Percentiles rank a stretch among this genome's conserved stretches.
Evolutionary conservation across 2,797 vertebrate genomes (phyloP).

Genomic region (Rhyacichthys aspro): DNA sequence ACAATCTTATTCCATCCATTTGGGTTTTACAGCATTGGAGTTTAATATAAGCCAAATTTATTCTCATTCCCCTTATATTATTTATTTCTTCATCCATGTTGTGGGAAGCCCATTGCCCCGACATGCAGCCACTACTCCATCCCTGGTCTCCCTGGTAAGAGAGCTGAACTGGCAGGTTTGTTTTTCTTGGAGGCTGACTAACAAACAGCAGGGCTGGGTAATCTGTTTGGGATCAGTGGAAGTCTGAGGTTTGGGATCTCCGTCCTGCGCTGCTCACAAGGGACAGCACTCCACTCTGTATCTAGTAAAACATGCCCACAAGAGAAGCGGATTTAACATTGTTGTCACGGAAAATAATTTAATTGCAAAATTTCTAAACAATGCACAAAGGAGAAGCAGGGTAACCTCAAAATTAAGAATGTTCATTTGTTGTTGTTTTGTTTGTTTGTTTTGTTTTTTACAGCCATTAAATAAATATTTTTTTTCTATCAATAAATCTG

Average conservation of each 20-base stretch:
- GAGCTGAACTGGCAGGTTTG: slow-evolving; percentile 65
- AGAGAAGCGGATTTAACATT: neutral
- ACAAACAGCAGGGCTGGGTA: slow-evolving; percentile 63
- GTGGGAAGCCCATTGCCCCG: slow-evolving; percentile 9
- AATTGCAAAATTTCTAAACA: neutral
- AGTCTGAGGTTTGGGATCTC: slow-evolving; percentile 48
- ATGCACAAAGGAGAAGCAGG: too few species aligned
- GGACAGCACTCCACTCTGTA: slow-evolving; percentile 22
- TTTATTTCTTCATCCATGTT: slow-evolving; percentile 23
- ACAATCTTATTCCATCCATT: slow-evolving; percentile 30
- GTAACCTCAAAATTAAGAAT: too few species aligned
- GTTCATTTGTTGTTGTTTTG: too few species aligned
- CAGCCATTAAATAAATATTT: neutral
- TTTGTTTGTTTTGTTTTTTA: neutral
- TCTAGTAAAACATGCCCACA: neutral
- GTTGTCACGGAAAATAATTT: slow-evolving; percentile 34
- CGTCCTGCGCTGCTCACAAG: slow-evolving; percentile 32
- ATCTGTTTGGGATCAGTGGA: slow-evolving; percentile 57
- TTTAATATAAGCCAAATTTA: slow-evolving; percentile 54
- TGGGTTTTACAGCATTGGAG: slow-evolving; percentile 11
- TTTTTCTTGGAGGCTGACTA: slow-evolving; percentile 67
- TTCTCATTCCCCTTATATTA: slow-evolving; percentile 34
- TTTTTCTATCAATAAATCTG: too few species aligned
- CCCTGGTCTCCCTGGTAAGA: slow-evolving; percentile 38
- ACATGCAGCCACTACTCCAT: neutral